phyloP scores from a whole-genome alignment of 2,113 vertebrate genomes.

The Scalopus aquaticus region DNA sequence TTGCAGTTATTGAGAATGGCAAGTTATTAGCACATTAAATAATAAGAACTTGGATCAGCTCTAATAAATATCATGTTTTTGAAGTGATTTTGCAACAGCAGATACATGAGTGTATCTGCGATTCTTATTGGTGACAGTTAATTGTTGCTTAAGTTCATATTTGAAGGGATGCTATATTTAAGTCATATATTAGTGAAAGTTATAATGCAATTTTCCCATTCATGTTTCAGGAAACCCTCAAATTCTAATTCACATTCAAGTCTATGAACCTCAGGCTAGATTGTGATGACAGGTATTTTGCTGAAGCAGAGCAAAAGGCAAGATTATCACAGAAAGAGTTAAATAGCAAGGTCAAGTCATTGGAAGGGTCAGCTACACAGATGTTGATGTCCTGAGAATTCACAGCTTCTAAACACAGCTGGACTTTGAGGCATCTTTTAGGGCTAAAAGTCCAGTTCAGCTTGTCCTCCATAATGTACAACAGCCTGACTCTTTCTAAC shows the following conservation, averaged over 20 bases:
- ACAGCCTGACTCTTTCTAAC: not conserved
- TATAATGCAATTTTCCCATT: not conserved
- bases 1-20: not conserved
- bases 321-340: not conserved
- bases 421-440: not conserved
- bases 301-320: not conserved
- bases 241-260: not conserved
- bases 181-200: constrained; percentile 16
- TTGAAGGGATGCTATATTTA: not conserved
- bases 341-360: not conserved
- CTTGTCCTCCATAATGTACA: not conserved
- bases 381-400: not conserved
- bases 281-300: not conserved
- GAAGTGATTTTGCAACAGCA: not conserved
- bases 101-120: not conserved
- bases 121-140: not conserved
- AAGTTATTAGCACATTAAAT: not conserved
- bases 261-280: not conserved
- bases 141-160: not conserved
- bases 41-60: not conserved
- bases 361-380: not conserved
- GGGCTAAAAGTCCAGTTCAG: not conserved
- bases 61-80: not conserved
- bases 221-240: not conserved
- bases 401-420: not conserved